Conservation (phyloP, 2,113 vertebrate genomes). For the Furnarius figulus region DNA sequence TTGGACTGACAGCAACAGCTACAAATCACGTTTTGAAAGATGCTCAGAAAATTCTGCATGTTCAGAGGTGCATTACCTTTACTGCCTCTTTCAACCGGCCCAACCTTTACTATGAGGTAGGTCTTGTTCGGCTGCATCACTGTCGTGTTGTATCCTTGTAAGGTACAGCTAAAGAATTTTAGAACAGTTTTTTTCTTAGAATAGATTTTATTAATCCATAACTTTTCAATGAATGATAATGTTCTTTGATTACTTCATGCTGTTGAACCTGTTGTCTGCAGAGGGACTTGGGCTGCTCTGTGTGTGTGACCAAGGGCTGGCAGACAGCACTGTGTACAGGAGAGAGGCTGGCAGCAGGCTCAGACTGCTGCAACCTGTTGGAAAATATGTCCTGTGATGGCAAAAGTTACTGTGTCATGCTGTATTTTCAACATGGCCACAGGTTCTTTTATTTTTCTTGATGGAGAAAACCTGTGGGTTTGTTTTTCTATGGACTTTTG, state of each 20-base stretch:
- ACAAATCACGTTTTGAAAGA: conserved; percentile 89
- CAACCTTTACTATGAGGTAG: conserved; percentile 95
- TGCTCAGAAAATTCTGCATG: conserved; percentile 89
- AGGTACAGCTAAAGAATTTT: background rate
- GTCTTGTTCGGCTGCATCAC: background rate
- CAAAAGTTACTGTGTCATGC: background rate
- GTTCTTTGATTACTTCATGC: background rate
- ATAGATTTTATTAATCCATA: background rate
- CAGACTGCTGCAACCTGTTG: background rate
- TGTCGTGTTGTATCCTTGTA: background rate
- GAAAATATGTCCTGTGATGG: background rate
- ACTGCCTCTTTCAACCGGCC: conserved; percentile 92
- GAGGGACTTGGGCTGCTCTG: background rate
- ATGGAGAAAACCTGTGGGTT: background rate
- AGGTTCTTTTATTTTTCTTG: background rate
- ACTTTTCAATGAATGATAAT: background rate
- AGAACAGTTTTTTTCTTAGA: background rate
- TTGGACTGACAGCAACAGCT: conserved; percentile 94
- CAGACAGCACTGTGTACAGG: background rate
- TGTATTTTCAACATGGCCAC: background rate
- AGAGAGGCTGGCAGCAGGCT: background rate
- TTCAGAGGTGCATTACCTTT: conserved; percentile 84
- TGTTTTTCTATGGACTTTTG: background rate
- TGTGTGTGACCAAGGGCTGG: background rate
- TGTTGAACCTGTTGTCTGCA: background rate